phyloP scores from a whole-genome alignment of 1,140 invertebrate species.

The Spodoptera frugiperda region DNA sequence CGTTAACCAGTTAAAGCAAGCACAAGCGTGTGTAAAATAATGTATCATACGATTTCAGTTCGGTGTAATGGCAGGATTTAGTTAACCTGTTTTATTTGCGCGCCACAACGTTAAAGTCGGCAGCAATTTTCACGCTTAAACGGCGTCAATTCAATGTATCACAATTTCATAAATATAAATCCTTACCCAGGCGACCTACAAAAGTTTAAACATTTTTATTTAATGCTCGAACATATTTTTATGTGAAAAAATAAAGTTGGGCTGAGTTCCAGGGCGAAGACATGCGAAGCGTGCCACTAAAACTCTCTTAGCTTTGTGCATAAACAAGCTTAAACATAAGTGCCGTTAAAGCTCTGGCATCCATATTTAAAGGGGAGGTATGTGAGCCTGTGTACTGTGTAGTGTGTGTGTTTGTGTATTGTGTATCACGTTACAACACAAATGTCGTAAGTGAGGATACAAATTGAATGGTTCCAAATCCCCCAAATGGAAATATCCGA shows the following conservation, averaged over 20 bases:
- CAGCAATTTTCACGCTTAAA: slow-evolving; percentile 7
- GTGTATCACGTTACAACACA: slow-evolving; percentile 37
- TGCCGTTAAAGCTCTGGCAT: slow-evolving; percentile 25
- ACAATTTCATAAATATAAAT: slow-evolving; percentile 13
- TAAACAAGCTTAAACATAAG: slow-evolving; percentile 39
- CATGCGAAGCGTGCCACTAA: slow-evolving; percentile 19
- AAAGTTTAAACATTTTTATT: slow-evolving; percentile 16
- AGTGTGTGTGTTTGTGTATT: slow-evolving; percentile 12
- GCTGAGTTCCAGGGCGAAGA: slow-evolving; percentile 24
- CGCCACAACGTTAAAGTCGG: not conserved
- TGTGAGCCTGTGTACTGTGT: not conserved
- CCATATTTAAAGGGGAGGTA: slow-evolving; percentile 20
- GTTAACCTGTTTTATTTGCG: slow-evolving; percentile 10
- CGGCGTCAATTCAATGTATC: slow-evolving; percentile 23
- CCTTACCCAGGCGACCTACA: slow-evolving; percentile 1
- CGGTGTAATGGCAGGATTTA: not conserved
- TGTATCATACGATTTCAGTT: not conserved
- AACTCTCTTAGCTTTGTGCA: slow-evolving; percentile 38
- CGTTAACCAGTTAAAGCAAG: too few species aligned
- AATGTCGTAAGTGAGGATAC: slow-evolving; percentile 32
- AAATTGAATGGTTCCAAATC: slow-evolving; percentile 39
- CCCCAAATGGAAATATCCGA: slow-evolving; percentile 30
- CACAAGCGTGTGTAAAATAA: too few species aligned
- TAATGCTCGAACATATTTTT: slow-evolving; percentile 10
- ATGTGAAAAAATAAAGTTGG: slow-evolving; percentile 20